Evolutionary conservation across 2,113 vertebrate species (phyloP), one percentile per base, ranked within the genome.

Genomic region (Synodontis membranacea): DNA sequence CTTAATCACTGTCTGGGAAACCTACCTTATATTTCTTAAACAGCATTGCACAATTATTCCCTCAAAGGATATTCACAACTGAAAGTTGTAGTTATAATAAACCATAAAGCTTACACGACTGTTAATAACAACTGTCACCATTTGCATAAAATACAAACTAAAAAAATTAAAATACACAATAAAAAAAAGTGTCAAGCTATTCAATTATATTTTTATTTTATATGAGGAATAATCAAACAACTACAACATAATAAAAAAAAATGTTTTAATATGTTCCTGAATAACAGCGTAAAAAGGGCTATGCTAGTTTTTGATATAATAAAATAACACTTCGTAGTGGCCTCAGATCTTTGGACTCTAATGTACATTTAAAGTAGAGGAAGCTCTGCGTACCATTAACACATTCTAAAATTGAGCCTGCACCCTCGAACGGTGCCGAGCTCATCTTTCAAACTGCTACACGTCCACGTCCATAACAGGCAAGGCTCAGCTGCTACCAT

Each of bases 401-500:
- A 23, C 76, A 44, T 75, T 82, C 84, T 89, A 89, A 89, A 89
- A 86, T 84, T 68, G 84, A 82, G 62, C 58, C 31, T 72, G 21
- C 31, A 74, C 46, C 60, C 39, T 85, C 34, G n/a, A 83, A 70
- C 75, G 62, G 83, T 39, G 62, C 75, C 37, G 72, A 80, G 78
- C 84, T 89, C 75, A 48, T 84, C 75, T 88, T 84, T 88, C 87
- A 87, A 9, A 64, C 31, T 52, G 25, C 64, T 60, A 19, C 78
- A 68, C 80, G 46, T 46, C 54, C 68, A 86, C 83, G 76, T 68
- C 86, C 66, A 80, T 87, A 86, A 87, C 74, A 54, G 84, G 79
- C 75, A 87, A 84, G 34, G 56, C 66, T 85, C 83, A 87, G 85
- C 83, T 87, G 87, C 66, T 78, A 23, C 48, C 25, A 76, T 90